Evolutionary conservation across 2,888 invertebrate genomes (phyloP).

Genomic region (Molorchus minor): DNA sequence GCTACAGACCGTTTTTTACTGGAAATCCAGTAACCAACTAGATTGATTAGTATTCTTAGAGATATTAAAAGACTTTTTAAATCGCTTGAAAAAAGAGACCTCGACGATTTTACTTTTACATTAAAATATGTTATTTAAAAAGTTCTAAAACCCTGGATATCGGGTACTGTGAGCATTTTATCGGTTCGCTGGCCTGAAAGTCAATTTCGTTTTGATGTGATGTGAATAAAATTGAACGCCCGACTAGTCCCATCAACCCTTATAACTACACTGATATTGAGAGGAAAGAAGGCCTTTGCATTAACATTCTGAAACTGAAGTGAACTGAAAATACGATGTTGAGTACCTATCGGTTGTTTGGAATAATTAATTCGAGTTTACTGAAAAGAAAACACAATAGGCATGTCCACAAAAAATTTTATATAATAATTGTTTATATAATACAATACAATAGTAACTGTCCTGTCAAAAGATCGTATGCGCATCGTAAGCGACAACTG

Average conservation of each 20-base stretch:
- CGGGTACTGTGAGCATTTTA: conserved; percentile 53
- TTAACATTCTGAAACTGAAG: conserved; percentile 32
- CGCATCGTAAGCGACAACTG: no score
- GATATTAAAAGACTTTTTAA: neutral
- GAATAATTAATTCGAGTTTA: no score
- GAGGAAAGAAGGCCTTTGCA: conserved; percentile 32
- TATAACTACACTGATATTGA: conserved; percentile 52
- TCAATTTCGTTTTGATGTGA: conserved; percentile 62
- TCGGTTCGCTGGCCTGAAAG: conserved; percentile 61
- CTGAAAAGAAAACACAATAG: no score
- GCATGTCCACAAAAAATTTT: no score
- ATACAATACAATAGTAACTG: no score
- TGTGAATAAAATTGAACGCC: conserved; percentile 61
- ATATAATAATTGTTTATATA: no score
- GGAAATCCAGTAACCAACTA: no score
- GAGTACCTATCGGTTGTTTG: conserved; percentile 8
- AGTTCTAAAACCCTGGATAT: conserved; percentile 29
- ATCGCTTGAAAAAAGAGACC: conserved; percentile 11
- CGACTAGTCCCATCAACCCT: conserved; percentile 56
- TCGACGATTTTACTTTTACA: conserved; percentile 29
- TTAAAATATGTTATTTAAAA: conserved; percentile 37
- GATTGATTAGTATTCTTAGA: no score
- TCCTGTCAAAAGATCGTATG: no score
- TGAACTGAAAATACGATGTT: conserved; percentile 11
- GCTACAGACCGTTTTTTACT: no score